Evolutionary conservation across 2,888 invertebrate species (phyloP).

Genomic region (Abrostola triplasia): DNA sequence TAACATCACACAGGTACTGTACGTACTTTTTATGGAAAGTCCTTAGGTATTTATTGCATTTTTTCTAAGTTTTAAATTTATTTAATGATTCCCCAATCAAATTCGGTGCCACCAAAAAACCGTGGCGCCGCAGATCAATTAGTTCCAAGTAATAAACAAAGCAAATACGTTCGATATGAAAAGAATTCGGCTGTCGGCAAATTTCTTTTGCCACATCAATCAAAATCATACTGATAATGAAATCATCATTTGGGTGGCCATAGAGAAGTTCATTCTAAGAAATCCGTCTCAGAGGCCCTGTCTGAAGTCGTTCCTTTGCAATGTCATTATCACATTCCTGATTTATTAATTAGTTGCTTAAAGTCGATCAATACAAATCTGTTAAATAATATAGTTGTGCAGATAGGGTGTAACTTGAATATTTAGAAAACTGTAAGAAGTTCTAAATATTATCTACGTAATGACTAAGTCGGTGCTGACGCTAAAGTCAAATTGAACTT

Average conservation of each 20-base stretch:
- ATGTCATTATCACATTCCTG: constrained; percentile 87
- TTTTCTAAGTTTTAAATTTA: constrained; percentile 15
- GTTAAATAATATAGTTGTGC: constrained; percentile 11
- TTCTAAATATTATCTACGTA: too few species aligned
- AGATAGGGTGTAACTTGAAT: neutral
- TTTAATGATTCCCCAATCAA: constrained; percentile 40
- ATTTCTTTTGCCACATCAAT: constrained; percentile 87
- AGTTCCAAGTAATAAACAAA: constrained; percentile 87
- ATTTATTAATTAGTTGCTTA: constrained; percentile 85
- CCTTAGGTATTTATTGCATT: neutral
- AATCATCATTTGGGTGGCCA: constrained; percentile 89
- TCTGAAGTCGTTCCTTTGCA: constrained; percentile 64
- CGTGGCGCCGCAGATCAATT: constrained; percentile 85
- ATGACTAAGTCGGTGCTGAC: too few species aligned
- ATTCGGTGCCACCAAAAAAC: constrained; percentile 74
- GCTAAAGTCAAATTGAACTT: too few species aligned
- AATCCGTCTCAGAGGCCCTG: constrained; percentile 66
- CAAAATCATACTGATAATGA: constrained; percentile 89
- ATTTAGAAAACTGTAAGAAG: too few species aligned
- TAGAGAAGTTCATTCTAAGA: constrained; percentile 83
- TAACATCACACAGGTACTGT: too few species aligned
- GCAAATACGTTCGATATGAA: constrained; percentile 82
- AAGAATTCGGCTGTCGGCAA: constrained; percentile 81
- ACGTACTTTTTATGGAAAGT: too few species aligned
- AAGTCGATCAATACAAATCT: constrained; percentile 28